phyloP scores from a whole-genome alignment of 2,888 invertebrate species.

The Gymnosoma rotundatum region DNA sequence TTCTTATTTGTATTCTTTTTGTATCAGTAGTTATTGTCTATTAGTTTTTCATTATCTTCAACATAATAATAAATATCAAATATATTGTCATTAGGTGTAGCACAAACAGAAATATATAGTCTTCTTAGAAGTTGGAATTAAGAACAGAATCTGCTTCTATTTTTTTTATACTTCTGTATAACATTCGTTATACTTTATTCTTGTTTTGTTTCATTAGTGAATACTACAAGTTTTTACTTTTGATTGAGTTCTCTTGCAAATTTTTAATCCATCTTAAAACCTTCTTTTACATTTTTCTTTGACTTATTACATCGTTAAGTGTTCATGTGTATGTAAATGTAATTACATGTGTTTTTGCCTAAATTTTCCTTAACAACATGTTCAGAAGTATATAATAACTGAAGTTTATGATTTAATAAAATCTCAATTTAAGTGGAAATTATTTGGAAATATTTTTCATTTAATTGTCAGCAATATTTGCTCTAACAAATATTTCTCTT shows the following conservation, averaged over 20 bases:
- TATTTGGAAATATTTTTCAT: constrained; percentile 26
- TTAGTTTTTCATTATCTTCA: constrained; percentile 34
- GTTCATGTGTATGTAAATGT: too few relatives aligned
- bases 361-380: too few relatives aligned
- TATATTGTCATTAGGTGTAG: neutral
- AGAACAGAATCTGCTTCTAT: too few relatives aligned
- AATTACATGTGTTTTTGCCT: too few relatives aligned
- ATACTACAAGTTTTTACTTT: neutral
- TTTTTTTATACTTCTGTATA: neutral
- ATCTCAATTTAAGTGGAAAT: constrained; percentile 41
- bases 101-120: too few relatives aligned
- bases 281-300: too few relatives aligned
- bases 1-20: neutral
- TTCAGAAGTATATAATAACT: neutral
- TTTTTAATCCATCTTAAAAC: too few relatives aligned
- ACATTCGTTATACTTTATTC: neutral
- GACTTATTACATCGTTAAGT: too few relatives aligned
- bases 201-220: neutral
- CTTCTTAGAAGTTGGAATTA: too few relatives aligned
- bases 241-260: too few relatives aligned
- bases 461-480: neutral
- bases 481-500: too few relatives aligned
- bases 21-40: neutral
- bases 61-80: neutral
- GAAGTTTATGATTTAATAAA: constrained; percentile 38